Evolutionary conservation across 2,797 vertebrate species (phyloP), one percentile per base, ranked within the genome.

Genomic region (Synaphobranchus kaupii): DNA sequence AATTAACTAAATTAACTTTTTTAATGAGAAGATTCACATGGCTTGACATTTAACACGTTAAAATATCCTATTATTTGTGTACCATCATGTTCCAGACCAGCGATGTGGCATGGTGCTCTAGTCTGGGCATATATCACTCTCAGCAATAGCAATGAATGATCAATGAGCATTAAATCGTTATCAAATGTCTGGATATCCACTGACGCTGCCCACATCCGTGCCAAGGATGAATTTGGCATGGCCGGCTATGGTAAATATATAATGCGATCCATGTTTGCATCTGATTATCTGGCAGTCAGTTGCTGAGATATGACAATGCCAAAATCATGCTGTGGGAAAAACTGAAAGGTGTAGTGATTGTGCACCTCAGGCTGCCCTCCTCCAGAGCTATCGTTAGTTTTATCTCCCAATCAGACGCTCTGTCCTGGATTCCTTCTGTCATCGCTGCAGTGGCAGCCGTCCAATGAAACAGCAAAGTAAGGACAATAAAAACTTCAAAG

Each of bases 401-500:
- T 84, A 88, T 89, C 84, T 82, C 81, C 73, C 25, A 44, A 92
- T 89, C 87, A 86, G 84, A 87, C 81, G 58, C 71, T 88, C 83
- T 50, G 54, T 83, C 80, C 81, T 86, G 28, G 80, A 86, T 85
- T 78, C 71, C 39, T 84, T 44, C 54, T 48, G 39, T 85, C 87
- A 66, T 44, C 85, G 80, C 50, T 17, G 85, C 86, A 68, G 34
- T 85, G 34, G 85, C 88, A 85, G 71, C 84, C 73, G 39, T 90
- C 90, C 90, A 89, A 88, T 90, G 89, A 89, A 86, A 80, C 44
- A 28, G 56, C 47, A 83, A 50, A 86, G 88, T 84, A 76, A 89
- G 81, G 88, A 86, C 81, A 58, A 85, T 31, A 84, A 84, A 84
- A 80, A 56, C 89, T 88, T 90, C 87, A 91, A 90, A 91, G 86